Conservation (phyloP, 53 echinoderm and acorn worm genomes). For the Echinometra lucunter region DNA sequence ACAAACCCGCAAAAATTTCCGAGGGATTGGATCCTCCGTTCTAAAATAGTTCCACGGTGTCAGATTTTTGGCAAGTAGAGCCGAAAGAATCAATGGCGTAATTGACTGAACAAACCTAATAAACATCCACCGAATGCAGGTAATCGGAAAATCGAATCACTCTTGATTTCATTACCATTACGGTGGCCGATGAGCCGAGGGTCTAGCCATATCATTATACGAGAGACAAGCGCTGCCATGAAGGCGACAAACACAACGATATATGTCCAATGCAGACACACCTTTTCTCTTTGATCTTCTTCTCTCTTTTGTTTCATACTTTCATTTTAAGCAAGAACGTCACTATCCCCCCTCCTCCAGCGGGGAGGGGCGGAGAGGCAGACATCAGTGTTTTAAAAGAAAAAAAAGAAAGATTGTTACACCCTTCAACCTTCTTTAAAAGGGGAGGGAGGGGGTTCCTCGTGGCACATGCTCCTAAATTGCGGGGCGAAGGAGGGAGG, state of each 20-base stretch:
- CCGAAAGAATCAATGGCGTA: slow-evolving; percentile 3
- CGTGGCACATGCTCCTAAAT: too few relatives aligned
- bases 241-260: background rate
- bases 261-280: background rate
- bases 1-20: slow-evolving; percentile 27
- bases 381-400: background rate
- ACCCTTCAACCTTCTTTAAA: too few relatives aligned
- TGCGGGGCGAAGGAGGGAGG: too few relatives aligned
- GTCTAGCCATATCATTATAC: slow-evolving; percentile 30
- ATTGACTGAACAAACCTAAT: slow-evolving; percentile 51
- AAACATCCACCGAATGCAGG: background rate
- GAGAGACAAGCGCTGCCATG: background rate
- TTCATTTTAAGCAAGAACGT: too few relatives aligned
- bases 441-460: background rate
- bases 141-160: slow-evolving; percentile 18
- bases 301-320: background rate
- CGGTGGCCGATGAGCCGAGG: background rate
- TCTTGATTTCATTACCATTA: slow-evolving; percentile 39
- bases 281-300: background rate
- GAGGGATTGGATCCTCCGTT: background rate
- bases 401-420: too few relatives aligned
- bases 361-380: background rate
- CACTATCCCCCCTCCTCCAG: too few relatives aligned
- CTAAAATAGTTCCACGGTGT: slow-evolving; percentile 15
- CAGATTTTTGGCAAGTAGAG: slow-evolving; percentile 18